Percentiles rank a stretch among this genome's conserved stretches.
Conservation (phyloP, 1,140 invertebrate genomes). For the Aphelenchoides fujianensis region DNA sequence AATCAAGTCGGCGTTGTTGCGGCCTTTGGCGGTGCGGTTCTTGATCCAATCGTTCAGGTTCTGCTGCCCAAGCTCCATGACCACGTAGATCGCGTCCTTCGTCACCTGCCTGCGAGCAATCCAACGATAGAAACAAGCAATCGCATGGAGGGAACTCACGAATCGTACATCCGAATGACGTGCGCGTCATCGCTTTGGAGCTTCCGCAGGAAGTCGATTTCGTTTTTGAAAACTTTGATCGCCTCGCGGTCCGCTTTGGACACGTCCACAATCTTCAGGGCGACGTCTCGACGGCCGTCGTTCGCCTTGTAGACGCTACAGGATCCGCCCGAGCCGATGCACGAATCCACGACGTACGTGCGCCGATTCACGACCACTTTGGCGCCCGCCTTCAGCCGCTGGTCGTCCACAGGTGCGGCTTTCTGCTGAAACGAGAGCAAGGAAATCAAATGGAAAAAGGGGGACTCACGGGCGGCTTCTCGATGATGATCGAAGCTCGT, state of each 20-base stretch:
- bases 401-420: no score
- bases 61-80: slow-evolving; percentile 87
- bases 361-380: background rate
- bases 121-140: slow-evolving; percentile 64
- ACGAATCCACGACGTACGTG: background rate
- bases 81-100: slow-evolving; percentile 14
- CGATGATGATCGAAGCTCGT: no score
- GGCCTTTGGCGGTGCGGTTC: slow-evolving; percentile 63
- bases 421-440: no score
- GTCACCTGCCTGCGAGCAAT: slow-evolving; percentile 29
- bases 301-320: slow-evolving; percentile 3
- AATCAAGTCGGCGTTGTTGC: slow-evolving; percentile 69
- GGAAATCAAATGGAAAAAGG: no score
- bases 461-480: no score
- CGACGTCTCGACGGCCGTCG: no score
- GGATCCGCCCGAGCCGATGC: background rate
- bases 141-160: slow-evolving; percentile 73
- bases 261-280: slow-evolving; percentile 70
- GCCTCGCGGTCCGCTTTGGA: slow-evolving; percentile 71
- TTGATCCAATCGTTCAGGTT: slow-evolving; percentile 80
- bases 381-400: no score
- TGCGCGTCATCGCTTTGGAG: slow-evolving; percentile 76
- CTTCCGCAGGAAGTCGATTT: slow-evolving; percentile 77
- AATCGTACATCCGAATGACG: slow-evolving; percentile 81
- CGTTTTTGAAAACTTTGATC: slow-evolving; percentile 79